Evolutionary conservation across 2,888 invertebrate genomes (phyloP).

Genomic region (Sepioteuthis lessoniana): DNA sequence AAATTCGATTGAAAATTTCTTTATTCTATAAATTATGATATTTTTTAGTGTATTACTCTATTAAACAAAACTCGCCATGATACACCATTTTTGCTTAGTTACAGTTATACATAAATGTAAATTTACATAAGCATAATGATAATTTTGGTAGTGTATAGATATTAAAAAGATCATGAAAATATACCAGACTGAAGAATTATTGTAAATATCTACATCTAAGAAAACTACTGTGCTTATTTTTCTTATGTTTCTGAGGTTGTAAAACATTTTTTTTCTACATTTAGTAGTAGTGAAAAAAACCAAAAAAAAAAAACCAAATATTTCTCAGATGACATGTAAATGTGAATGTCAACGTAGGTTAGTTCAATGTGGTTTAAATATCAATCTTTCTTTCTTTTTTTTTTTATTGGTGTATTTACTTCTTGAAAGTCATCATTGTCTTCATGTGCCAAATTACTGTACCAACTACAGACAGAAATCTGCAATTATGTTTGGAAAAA

Average conservation of each 20-base stretch:
- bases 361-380: not conserved
- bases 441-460: not conserved
- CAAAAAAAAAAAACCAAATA: not conserved
- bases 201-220: conserved; percentile 33
- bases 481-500: not conserved
- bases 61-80: too few species aligned
- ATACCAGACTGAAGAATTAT: not conserved
- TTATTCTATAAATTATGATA: too few species aligned
- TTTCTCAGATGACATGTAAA: not conserved
- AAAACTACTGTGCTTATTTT: not conserved
- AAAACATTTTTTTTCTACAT: too few species aligned
- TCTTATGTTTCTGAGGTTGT: not conserved
- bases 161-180: not conserved
- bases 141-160: too few species aligned
- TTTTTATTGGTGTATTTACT: conserved; percentile 14
- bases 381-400: too few species aligned
- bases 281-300: not conserved
- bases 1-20: too few species aligned
- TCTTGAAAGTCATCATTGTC: conserved; percentile 9
- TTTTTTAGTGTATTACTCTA: too few species aligned
- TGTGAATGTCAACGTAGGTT: not conserved
- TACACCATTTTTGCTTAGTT: too few species aligned
- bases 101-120: too few species aligned
- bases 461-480: not conserved
- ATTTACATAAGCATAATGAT: too few species aligned